Conservation (phyloP, 2,113 vertebrate genomes). For the Neogale vison region DNA sequence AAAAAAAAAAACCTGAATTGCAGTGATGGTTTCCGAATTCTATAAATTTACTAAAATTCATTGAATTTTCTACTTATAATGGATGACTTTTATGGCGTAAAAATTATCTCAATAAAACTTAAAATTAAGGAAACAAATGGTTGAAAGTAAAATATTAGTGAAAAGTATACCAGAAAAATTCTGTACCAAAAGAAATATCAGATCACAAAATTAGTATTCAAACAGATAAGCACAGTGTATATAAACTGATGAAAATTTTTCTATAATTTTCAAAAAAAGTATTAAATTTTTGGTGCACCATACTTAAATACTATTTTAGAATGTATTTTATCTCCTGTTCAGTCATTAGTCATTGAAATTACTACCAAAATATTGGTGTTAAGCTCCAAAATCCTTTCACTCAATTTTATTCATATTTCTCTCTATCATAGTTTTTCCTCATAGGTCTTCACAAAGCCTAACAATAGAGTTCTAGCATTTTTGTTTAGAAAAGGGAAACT, state of each 20-base stretch:
- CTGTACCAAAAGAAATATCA: background rate
- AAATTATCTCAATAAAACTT: conserved; percentile 11
- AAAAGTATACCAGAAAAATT: background rate
- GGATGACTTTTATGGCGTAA: background rate
- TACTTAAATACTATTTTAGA: background rate
- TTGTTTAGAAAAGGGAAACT: conserved; percentile 23
- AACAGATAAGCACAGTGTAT: background rate
- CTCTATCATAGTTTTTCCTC: background rate
- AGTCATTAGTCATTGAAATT: background rate
- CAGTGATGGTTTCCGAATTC: background rate
- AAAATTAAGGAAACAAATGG: background rate
- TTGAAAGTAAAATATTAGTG: conserved; percentile 11
- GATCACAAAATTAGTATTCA: background rate
- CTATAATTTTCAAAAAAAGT: background rate
- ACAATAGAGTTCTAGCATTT: conserved; percentile 9
- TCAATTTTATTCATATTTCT: background rate
- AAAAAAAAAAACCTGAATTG: background rate
- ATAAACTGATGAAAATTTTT: background rate
- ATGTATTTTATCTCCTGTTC: background rate
- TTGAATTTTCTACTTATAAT: background rate
- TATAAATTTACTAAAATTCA: background rate
- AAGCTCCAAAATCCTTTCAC: background rate
- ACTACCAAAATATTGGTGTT: background rate
- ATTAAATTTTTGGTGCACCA: background rate
- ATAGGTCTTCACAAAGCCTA: background rate